Conservation (phyloP, 30 jellyfish, hydroid and myxozoan genomes). For the Pelagia noctiluca region DNA sequence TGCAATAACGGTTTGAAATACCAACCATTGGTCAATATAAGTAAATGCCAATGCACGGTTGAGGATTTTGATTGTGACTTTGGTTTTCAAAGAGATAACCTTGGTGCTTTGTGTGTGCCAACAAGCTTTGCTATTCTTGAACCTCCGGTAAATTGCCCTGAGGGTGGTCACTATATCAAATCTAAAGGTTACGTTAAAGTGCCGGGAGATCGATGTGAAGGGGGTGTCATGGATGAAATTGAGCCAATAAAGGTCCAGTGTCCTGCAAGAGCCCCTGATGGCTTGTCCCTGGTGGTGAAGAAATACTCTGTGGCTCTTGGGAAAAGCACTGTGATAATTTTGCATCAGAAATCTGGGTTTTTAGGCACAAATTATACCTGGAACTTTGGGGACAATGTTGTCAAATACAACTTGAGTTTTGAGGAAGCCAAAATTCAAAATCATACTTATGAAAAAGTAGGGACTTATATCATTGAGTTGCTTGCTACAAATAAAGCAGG, state of each 20-base stretch:
- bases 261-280: slow-evolving; percentile 81
- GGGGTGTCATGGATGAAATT: slow-evolving; percentile 82
- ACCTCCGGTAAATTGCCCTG: slow-evolving; percentile 76
- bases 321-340: slow-evolving; percentile 22
- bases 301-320: slow-evolving; percentile 68
- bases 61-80: slow-evolving; percentile 88
- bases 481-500: slow-evolving; percentile 76
- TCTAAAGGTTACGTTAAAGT: slow-evolving; percentile 78
- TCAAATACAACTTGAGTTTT: slow-evolving; percentile 61
- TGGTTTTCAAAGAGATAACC: slow-evolving; percentile 44
- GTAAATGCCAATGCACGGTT: slow-evolving; percentile 75
- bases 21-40: slow-evolving; percentile 34
- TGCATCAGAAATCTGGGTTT: slow-evolving; percentile 73
- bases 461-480: slow-evolving; percentile 71
- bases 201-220: slow-evolving; percentile 79
- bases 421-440: slow-evolving; percentile 43
- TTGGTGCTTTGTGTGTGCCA: slow-evolving; percentile 71
- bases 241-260: slow-evolving; percentile 64
- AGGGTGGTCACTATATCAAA: slow-evolving; percentile 48
- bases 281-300: slow-evolving; percentile 56
- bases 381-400: slow-evolving; percentile 79
- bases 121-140: slow-evolving; percentile 49
- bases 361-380: slow-evolving; percentile 73
- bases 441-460: slow-evolving; percentile 58
- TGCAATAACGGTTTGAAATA: slow-evolving; percentile 61